Evolutionary conservation across 2,888 invertebrate species (phyloP).

Genomic region (Dicroscelio sp.): DNA sequence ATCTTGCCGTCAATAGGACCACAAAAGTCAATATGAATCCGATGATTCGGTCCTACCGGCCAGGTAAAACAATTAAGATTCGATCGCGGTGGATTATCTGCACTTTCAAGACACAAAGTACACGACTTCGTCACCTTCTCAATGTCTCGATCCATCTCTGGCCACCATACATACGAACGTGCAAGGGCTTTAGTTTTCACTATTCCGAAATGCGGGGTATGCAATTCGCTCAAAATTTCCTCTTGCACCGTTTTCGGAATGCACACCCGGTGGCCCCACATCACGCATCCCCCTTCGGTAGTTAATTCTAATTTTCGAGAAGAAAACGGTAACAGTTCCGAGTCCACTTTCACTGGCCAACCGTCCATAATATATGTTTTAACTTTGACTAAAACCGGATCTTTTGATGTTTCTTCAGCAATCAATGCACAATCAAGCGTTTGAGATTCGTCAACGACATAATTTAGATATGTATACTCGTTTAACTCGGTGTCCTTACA

Average conservation of each 20-base stretch:
- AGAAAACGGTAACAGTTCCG: constrained; percentile 1
- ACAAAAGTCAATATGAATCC: neutral
- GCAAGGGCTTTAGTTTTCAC: neutral
- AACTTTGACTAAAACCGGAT: neutral
- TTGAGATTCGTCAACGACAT: constrained; percentile 39
- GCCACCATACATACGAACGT: constrained; percentile 4
- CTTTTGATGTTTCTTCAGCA: neutral
- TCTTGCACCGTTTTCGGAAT: constrained; percentile 50
- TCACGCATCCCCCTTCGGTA: constrained; percentile 62
- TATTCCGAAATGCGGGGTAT: neutral
- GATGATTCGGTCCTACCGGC: constrained; percentile 2
- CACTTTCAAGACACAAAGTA: neutral
- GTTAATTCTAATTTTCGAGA: constrained; percentile 3
- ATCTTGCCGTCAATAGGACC: neutral
- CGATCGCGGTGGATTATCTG: neutral
- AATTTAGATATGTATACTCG: constrained; percentile 54
- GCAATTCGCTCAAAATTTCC: constrained; percentile 68
- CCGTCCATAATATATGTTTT: constrained; percentile 14
- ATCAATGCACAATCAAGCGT: neutral
- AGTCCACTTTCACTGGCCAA: neutral
- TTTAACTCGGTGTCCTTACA: neutral
- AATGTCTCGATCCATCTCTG: neutral
- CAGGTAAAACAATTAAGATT: neutral
- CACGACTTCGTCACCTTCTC: neutral
- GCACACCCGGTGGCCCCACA: constrained; percentile 69